phyloP scores from a whole-genome alignment of 2,113 vertebrate species.

The Urocynchramus pylzowi region DNA sequence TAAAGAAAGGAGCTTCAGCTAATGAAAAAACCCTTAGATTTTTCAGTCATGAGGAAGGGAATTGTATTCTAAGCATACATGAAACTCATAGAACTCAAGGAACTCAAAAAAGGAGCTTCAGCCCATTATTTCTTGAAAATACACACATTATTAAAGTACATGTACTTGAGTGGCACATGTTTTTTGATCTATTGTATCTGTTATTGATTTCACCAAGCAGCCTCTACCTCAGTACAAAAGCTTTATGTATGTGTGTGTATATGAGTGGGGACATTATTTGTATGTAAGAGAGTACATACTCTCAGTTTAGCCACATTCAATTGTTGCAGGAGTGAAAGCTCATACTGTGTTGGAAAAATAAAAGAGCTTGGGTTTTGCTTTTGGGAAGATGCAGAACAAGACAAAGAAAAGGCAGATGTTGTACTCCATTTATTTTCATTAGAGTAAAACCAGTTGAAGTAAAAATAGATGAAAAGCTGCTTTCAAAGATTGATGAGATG shows the following conservation, averaged over 20 bases:
- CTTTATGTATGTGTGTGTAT: not conserved
- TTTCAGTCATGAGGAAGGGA: not conserved
- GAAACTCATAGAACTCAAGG: not conserved
- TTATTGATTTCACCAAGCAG: not conserved
- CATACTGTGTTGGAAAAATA: not conserved
- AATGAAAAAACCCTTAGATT: not conserved
- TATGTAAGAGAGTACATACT: not conserved
- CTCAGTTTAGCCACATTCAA: not conserved
- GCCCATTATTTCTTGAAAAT: not conserved
- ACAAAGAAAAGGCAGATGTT: not conserved
- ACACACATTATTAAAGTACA: not conserved
- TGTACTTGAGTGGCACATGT: not conserved
- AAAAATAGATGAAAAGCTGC: conserved; percentile 1
- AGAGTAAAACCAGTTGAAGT: not conserved
- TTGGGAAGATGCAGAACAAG: not conserved
- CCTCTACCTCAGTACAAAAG: not conserved
- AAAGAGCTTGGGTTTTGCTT: not conserved
- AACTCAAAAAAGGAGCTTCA: not conserved
- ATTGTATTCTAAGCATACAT: not conserved
- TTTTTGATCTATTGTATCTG: not conserved
- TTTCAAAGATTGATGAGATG: not conserved
- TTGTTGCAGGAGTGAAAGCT: not conserved
- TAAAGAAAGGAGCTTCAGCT: not conserved
- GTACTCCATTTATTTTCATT: conserved; percentile 38
- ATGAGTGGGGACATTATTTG: rapidly evolving